A percentile compares a stretch with the other conserved stretches of the same genome.
phyloP scores from a whole-genome alignment of 2,888 invertebrate genomes.

The Drosophila multiciliata region DNA sequence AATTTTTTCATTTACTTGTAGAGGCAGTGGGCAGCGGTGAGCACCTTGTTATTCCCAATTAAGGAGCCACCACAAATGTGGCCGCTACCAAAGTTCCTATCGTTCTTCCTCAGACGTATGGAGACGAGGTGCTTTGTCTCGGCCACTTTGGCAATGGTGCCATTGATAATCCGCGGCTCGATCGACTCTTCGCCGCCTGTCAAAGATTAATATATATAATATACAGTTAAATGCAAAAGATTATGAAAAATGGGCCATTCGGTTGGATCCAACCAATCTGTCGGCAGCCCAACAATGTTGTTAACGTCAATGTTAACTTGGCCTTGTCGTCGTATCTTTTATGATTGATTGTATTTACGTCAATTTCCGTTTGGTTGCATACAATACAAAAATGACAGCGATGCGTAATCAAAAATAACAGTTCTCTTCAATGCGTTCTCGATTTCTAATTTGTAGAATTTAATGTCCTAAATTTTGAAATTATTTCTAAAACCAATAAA shows the following conservation, averaged over 20 bases:
- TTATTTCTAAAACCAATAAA: neutral
- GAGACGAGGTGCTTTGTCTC: conserved; percentile 81
- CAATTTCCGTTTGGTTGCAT: conserved; percentile 51
- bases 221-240: neutral
- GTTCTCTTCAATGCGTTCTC: neutral
- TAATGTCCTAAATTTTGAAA: neutral
- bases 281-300: neutral
- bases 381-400: conserved; percentile 19
- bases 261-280: neutral
- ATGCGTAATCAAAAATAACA: conserved; percentile 32
- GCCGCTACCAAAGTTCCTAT: conserved; percentile 78
- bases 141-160: conserved; percentile 60
- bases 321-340: conserved; percentile 50
- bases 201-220: neutral
- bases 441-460: neutral
- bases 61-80: conserved; percentile 83
- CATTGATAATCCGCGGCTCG: conserved; percentile 79
- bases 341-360: conserved; percentile 36
- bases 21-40: conserved; percentile 83
- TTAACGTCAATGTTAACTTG: conserved; percentile 8
- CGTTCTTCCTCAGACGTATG: conserved; percentile 74
- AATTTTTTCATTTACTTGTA: conserved; percentile 74
- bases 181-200: conserved; percentile 18
- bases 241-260: neutral
- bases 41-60: conserved; percentile 78